A percentile compares a stretch with the other conserved stretches of the same genome.
Evolutionary conservation across 2,113 vertebrate genomes (phyloP).

Genomic region (Eretmochelys imbricata): DNA sequence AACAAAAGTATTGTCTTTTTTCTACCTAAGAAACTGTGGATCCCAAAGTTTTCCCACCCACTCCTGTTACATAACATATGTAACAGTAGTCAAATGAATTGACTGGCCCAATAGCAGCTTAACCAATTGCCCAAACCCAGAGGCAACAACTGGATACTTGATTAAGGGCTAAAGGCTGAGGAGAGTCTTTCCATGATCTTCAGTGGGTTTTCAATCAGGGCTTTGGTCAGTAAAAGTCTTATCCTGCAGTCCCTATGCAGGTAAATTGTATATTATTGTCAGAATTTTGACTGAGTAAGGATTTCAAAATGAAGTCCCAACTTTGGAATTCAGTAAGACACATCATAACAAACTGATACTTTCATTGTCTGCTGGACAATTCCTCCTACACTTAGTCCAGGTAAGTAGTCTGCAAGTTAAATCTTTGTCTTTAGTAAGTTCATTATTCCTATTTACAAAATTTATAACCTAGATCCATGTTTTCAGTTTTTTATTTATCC

Average conservation of each 20-base stretch:
- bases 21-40: neutral
- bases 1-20: neutral
- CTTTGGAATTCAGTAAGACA: neutral
- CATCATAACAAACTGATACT: conserved; percentile 17
- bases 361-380: neutral
- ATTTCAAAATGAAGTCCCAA: neutral
- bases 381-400: neutral
- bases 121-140: neutral
- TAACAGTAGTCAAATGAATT: neutral
- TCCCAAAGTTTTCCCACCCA: accelerated
- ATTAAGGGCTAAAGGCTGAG: neutral
- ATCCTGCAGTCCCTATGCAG: neutral
- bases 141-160: neutral
- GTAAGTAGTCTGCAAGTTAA: neutral
- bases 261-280: neutral
- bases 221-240: neutral
- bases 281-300: neutral
- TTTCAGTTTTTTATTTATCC: neutral
- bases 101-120: neutral
- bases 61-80: neutral
- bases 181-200: neutral
- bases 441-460: no score
- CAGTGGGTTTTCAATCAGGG: neutral
- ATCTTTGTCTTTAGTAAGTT: neutral
- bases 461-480: neutral